phyloP scores from a whole-genome alignment of 2,888 invertebrate genomes.

The Drosophila longiperda region DNA sequence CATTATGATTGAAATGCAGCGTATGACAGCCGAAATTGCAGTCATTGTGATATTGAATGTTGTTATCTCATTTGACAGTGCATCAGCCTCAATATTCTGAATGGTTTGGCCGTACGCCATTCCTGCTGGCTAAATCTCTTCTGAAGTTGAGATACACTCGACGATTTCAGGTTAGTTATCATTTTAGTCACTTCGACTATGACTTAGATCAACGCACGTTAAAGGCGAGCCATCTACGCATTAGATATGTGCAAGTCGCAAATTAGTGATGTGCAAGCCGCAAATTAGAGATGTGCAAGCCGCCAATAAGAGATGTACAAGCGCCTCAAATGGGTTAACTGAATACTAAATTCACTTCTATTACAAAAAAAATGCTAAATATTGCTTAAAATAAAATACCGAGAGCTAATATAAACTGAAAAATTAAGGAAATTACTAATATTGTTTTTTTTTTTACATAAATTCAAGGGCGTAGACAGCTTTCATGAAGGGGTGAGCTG shows the following conservation, averaged over 20 bases:
- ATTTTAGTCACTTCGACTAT: constrained; percentile 3
- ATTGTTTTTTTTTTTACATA: not conserved
- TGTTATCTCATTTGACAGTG: constrained; percentile 25
- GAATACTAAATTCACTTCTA: not conserved
- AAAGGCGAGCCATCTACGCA: constrained; percentile 27
- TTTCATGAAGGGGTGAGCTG: not conserved
- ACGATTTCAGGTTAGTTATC: constrained; percentile 4
- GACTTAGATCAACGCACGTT: too few relatives aligned
- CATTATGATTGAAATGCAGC: constrained; percentile 52
- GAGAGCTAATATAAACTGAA: not conserved
- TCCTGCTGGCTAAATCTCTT: constrained; percentile 2
- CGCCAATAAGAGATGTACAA: not conserved
- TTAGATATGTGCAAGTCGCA: constrained; percentile 32
- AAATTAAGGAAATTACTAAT: not conserved
- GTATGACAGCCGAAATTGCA: constrained; percentile 43
- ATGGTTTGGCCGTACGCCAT: constrained; percentile 22
- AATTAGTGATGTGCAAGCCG: constrained; percentile 11
- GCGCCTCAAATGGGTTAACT: constrained; percentile 7
- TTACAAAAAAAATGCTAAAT: not conserved
- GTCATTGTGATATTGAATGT: constrained; percentile 35
- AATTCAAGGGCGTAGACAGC: not conserved
- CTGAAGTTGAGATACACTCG: not conserved
- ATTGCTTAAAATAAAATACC: constrained; percentile 21
- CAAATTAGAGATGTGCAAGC: constrained; percentile 35
- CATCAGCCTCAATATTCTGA: constrained; percentile 13